Percentiles rank a stretch among this genome's conserved stretches.
These are phyloP conservation scores for Carcina quercana DNA, from an alignment of 2,888 invertebrate species.

Conservation along the genomic window DNA sequence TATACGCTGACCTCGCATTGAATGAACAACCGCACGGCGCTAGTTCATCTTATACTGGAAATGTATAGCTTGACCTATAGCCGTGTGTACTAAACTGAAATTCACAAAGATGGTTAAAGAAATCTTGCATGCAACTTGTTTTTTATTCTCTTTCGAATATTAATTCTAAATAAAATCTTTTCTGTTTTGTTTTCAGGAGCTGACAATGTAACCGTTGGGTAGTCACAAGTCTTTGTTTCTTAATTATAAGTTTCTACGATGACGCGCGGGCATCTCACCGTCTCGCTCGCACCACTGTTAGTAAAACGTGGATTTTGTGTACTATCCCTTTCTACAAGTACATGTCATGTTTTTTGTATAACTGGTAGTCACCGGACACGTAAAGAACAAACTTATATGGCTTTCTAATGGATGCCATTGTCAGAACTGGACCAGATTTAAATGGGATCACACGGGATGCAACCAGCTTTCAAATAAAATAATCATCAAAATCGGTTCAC, in stretches of 20 bases:
- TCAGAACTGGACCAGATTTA: too few relatives aligned
- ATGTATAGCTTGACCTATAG: background rate
- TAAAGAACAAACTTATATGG: too few relatives aligned
- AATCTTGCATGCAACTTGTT: background rate
- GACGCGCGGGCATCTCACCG: background rate
- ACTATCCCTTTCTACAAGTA: background rate
- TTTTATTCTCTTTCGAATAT: background rate
- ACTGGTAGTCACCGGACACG: background rate
- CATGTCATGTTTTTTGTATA: background rate
- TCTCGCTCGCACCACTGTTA: background rate
- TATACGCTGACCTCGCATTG: too few relatives aligned
- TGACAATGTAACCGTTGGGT: constrained; percentile 66
- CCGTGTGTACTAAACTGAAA: background rate
- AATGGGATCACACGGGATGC: too few relatives aligned
- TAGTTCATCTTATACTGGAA: too few relatives aligned
- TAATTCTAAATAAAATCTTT: background rate
- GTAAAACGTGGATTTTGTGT: background rate
- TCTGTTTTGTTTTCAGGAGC: constrained; percentile 52
- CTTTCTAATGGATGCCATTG: too few relatives aligned
- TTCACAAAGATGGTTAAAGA: background rate
- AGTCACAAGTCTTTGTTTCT: background rate
- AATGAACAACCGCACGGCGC: too few relatives aligned
- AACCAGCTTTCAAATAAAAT: too few relatives aligned
- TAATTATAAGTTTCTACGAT: background rate
- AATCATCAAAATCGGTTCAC: too few relatives aligned